Evolutionary conservation across 2,888 invertebrate species (phyloP), one percentile per base, ranked within the genome.

Genomic region (Panopea generosa): DNA sequence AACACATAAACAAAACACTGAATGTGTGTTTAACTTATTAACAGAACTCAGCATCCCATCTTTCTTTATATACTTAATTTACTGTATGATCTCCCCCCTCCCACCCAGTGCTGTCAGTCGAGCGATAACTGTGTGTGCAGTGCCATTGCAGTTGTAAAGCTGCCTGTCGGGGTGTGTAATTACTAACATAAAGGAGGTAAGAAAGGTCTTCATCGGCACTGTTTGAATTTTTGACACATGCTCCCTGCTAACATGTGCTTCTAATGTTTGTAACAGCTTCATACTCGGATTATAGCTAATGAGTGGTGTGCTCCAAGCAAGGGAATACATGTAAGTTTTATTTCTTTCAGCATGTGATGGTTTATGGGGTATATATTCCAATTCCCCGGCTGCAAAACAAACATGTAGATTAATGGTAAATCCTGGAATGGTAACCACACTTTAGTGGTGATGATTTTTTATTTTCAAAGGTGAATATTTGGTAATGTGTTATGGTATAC

Each of bases 211-310:
- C 53, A 69, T 69, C 55, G 55, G 53, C 61, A 45, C 55, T 27
- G 59, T 60, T 53, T 55, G 27, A 55, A 55, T 55, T 61, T 61
- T 69, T 61, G 69, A 69, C 69, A 69, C 62, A 62, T 69, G 61
- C 40, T 69, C 11, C 33, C 11, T 33, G 6, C 11, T 33, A 33
- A 61, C 61, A 69, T 62, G 38, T 62, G 47, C 56, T 61, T 53
- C 20, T 61, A 27, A 47, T 45, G 61, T 7, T 11, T 33, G 33
- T 33, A 33, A 52, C 59, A 65, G 50, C 71, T 71, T 71, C 57
- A 63, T 71, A 65, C 45, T 59, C 22, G 57, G 65, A 63, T 71
- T 29, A 43, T 45, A 40, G 65, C 59, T 65, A 71, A 63, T 71
- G 59, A 59, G 20, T 59, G 53, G 71, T 57, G 57, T 57, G 65